Evolutionary conservation across 1,140 invertebrate genomes (phyloP), one percentile per base, ranked within the genome.

Genomic region (Diprion similis): DNA sequence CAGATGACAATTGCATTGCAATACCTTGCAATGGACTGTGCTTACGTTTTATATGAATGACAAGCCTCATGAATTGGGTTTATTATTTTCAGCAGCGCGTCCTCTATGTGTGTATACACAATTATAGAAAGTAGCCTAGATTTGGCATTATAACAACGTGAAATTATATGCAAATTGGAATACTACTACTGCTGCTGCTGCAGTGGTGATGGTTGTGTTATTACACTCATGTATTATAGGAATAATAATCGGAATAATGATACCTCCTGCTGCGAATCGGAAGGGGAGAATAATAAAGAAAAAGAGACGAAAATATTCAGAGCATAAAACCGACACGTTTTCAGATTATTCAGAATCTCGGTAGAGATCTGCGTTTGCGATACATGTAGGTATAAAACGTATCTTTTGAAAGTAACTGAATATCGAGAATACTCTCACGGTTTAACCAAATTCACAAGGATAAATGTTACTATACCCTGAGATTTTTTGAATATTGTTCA

Each of bases 111-210:
- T 37, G 6, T 37, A 37, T 6, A 37, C 24, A 37, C 24, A 64
- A 64, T 64, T 18, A 64, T 64, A 74, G 75, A 76, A 76, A 76
- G 75, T 71, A 73, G 73, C 75, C 75, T 68, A 76, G 70, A 72
- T 76, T 72, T 47, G 71, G 46, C 48, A 65, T 70, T 70, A 70
- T 37, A 37, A 37, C 24, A 37, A 70, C 69, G 46, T 70, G 46
- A 64, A 72, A 78, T 76, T 73, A 74, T 78, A 78, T 79, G 78
- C 71, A 78, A 78, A 75, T 59, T 59, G 2, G 3, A 13, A 45
- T 68, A 51, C 66, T 45, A 18, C 19, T 64, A 19, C 59, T 71
- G 24, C 18, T 64, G n/a, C 59, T 15, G 70, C 15, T 15, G 51
- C 51, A 17, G 7, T 4, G 11, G 51, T 59, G 51, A 8, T 7